Percentiles rank a stretch among this genome's conserved stretches.
Evolutionary conservation across 2,888 invertebrate species (phyloP).

Genomic region (Odontocolon sp.): DNA sequence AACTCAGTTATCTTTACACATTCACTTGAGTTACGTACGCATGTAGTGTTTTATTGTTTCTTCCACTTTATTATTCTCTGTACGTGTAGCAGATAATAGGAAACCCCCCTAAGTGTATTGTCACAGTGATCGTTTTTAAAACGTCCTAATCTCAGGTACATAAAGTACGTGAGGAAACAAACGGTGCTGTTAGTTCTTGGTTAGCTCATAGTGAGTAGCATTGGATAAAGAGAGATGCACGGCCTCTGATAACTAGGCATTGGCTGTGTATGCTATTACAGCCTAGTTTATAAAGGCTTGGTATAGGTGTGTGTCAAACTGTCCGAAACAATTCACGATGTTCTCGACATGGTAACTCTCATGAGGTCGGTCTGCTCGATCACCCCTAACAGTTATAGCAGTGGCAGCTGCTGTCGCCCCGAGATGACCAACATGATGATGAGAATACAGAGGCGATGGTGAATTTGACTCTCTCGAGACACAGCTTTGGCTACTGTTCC

Average conservation of each 20-base stretch:
- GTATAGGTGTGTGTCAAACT: slow-evolving; percentile 29
- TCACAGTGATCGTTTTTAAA: too few species aligned
- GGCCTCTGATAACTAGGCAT: not conserved
- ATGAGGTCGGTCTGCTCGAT: slow-evolving; percentile 17
- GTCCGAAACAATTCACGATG: slow-evolving; percentile 42
- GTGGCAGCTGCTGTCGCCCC: slow-evolving; percentile 4
- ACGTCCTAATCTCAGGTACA: too few species aligned
- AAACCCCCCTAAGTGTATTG: too few species aligned
- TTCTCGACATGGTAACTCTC: not conserved
- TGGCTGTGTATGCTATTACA: not conserved
- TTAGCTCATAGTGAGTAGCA: too few species aligned
- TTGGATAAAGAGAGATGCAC: too few species aligned
- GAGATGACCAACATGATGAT: slow-evolving; percentile 16
- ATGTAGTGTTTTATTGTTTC: too few species aligned
- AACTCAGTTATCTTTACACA: not conserved
- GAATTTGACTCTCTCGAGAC: not conserved
- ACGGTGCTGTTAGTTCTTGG: too few species aligned
- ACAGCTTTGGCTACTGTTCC: too few species aligned
- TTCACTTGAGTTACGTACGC: not conserved
- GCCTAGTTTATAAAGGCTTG: not conserved
- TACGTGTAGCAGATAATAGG: too few species aligned
- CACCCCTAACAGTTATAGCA: slow-evolving; percentile 25
- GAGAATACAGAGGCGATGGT: slow-evolving; percentile 3
- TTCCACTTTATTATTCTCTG: too few species aligned
- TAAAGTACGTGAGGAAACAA: too few species aligned